Base-by-base conservation (phyloP, 92 coral and sea anemone genomes). In the Palythoa caribaeorum region DNA sequence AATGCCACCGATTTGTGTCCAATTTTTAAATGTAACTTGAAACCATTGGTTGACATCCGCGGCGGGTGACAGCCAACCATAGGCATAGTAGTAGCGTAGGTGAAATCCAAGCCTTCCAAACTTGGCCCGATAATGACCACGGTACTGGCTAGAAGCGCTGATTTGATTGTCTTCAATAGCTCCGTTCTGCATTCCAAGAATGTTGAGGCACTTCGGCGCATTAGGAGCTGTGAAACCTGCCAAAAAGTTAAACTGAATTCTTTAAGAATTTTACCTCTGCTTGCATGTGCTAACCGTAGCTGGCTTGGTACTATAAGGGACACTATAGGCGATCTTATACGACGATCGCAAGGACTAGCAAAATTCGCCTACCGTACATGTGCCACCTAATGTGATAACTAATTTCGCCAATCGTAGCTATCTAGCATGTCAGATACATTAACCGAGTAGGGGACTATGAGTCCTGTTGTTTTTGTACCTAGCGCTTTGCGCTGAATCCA, bases 1-100 rank as follows among this genome's bases (percentile, higher is more conserved):
- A 15, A 78, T 78, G 10, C 84, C 84, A 13, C 84, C 71, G 28
- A 78, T 39, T 59, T 36, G n/a, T 1, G 71, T 78, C 84, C 84
- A 78, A 7, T 38, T 12, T 63, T 57, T 78, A 8, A 78, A 78
- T 4, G 52, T 78, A 17, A 78, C 50, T 28, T 28, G 28, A 28
- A 28, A 28, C 28, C 28, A 28, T 28, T 28, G 28, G 28, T 28
- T 28, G 28, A 14, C 16, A 71, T 78, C 19, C 2, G 12, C 12
- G 2, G 44, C 3, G 2, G 28, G 11, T 2, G 84, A 57, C 51
- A 36, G 19, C 84, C 84, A 78, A 0, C 84, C 84, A 21, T 78
- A n/a, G n/a, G n/a, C n/a, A n/a, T n/a, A 57, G 38, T 9, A 78
- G 20, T 55, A 48, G 7, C 36, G 66, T 50, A 77, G 70, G 52